Base-by-base conservation (phyloP, 1,140 invertebrate genomes). In the Helicorthomorpha holstii region DNA sequence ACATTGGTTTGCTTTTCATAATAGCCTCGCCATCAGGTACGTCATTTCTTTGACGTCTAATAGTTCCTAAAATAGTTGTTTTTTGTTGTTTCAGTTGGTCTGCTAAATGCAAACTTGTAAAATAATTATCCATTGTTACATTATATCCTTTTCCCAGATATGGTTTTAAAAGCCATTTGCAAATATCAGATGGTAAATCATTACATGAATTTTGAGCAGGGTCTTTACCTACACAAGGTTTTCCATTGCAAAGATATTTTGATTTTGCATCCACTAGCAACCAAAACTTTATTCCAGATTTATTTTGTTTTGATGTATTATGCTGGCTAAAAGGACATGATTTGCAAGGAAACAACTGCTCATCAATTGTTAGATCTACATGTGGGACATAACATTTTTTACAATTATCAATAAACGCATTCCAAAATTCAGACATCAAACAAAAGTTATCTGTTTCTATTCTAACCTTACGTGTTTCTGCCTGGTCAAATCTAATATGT, bases 361-460 rank as follows among this genome's bases (percentile, higher is more conserved):
- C 51, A 41, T 51, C 51, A 12, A 53, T 51, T 34, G 52, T 50
- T 1, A 53, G 2, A 14, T 27, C 27, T 43, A n/a, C 4, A 24
- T 48, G 26, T 27, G 52, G 52, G n/a, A 26, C 27, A 43, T 53
- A 53, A 23, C 27, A n/a, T n/a, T 23, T 50, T 27, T 42, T 52
- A 22, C 52, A 53, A 16, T 53, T 53, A 1, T 16, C 29, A 22
- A 51, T 27, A 51, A 53, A 53, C 34, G n/a, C 22, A 24, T 50
- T 34, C 48, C 48, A 53, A 3, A 43, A 14, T 23, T 10, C 3
- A 41, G 46, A 16, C n/a, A 53, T 26, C 2, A 34, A 19, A 44
- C 27, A 22, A 23, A 53, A 51, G 22, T 53, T 53, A 21, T 53
- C 52, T 2, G 27, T 51, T 38, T 51, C n/a, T 25, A 21, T 38